Percentiles rank a stretch among this genome's conserved stretches.
These are phyloP conservation scores for Psilanteris sp. DNA, from an alignment of 1,140 invertebrate species.

Conservation along the genomic window DNA sequence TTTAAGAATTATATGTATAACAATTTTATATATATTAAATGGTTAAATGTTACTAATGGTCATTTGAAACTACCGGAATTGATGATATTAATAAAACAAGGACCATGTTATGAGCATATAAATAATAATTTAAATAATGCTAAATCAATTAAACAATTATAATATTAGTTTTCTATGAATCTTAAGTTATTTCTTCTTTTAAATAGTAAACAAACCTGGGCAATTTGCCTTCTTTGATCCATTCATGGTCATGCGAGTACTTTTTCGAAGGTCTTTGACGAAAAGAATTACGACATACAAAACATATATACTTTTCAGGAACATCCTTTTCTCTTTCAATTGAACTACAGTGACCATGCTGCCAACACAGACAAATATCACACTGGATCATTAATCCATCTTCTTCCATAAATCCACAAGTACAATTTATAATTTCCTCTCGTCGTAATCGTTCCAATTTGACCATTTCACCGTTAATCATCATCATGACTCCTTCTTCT, in stretches of 20 bases:
- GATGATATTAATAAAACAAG: too few relatives aligned
- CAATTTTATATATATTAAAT: too few relatives aligned
- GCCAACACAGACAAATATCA: constrained; percentile 96
- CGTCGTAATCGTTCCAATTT: constrained; percentile 76
- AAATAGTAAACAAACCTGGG: constrained; percentile 76
- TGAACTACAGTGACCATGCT: constrained; percentile 93
- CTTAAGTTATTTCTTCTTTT: too few relatives aligned
- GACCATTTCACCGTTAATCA: constrained; percentile 77
- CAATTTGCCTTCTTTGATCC: constrained; percentile 90
- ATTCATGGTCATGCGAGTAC: constrained; percentile 92
- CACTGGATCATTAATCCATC: constrained; percentile 97
- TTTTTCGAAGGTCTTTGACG: constrained; percentile 85
- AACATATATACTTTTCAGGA: constrained; percentile 94
- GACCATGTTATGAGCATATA: too few relatives aligned
- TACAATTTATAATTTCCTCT: constrained; percentile 93
- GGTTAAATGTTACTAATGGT: too few relatives aligned
- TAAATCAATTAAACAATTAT: too few relatives aligned
- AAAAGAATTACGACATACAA: constrained; percentile 89
- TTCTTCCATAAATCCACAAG: constrained; percentile 90
- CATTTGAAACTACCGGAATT: too few relatives aligned
- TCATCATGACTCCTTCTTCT: constrained; percentile 76
- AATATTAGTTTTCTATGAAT: too few relatives aligned
- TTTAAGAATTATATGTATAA: too few relatives aligned
- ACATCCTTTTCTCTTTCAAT: constrained; percentile 90
- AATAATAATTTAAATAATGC: too few relatives aligned